Evolutionary conservation across 37 sponge, comb jelly and placozoan species (phyloP).

Genomic region (Beroe ovata): DNA sequence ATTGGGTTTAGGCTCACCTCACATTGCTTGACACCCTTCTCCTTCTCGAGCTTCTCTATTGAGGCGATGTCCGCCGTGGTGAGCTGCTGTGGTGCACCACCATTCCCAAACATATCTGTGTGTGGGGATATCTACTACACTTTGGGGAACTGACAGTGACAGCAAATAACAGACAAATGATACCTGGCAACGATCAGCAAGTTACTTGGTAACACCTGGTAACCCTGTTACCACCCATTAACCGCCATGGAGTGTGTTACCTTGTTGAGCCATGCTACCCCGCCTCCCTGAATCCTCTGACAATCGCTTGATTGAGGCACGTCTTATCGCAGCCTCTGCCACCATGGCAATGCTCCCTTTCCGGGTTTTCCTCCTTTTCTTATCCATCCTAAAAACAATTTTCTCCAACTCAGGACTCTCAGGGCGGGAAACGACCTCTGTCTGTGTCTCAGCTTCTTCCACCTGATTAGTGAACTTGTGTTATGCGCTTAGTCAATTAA

Average conservation of each 20-base stretch:
- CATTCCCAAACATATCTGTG: slow-evolving; percentile 53
- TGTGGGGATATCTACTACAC: neutral
- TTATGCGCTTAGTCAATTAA: neutral
- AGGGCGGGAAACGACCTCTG: neutral
- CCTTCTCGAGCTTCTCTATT: neutral
- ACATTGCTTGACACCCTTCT: slow-evolving; percentile 25
- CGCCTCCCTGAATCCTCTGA: neutral
- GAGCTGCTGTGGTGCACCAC: neutral
- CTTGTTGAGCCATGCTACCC: slow-evolving; percentile 55
- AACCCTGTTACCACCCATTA: too few relatives aligned
- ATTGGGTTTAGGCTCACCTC: slow-evolving; percentile 43
- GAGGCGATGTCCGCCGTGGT: slow-evolving; percentile 35
- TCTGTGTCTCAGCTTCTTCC: slow-evolving; percentile 3
- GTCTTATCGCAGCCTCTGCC: neutral
- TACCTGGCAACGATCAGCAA: neutral
- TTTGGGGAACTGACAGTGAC: neutral
- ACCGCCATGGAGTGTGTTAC: too few relatives aligned
- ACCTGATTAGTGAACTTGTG: neutral
- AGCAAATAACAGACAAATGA: neutral
- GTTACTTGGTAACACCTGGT: neutral
- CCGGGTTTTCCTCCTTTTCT: slow-evolving; percentile 4
- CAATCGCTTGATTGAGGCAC: neutral
- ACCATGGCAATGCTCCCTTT: neutral
- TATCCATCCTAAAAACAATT: neutral
- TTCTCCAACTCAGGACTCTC: neutral